Conservation (phyloP, 2,888 invertebrate genomes). For the Hesperia comma region DNA sequence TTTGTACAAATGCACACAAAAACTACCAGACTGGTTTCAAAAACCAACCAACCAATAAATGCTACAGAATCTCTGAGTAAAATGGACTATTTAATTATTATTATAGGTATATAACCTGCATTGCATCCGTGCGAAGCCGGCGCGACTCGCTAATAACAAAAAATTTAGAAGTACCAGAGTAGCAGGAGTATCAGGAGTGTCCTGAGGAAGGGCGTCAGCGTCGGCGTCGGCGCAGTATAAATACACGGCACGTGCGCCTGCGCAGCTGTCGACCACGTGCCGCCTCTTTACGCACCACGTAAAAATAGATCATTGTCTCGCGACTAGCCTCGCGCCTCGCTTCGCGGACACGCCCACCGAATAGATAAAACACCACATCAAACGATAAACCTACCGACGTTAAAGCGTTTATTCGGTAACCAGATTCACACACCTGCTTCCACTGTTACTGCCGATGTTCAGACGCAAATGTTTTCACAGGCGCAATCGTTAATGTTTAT, state of each 20-base stretch:
- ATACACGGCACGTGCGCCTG: constrained; percentile 78
- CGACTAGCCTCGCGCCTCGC: constrained; percentile 45
- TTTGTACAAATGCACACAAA: too few species aligned
- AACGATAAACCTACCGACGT: constrained; percentile 62
- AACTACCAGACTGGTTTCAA: too few species aligned
- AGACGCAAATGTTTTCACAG: constrained; percentile 45
- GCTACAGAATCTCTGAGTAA: too few species aligned
- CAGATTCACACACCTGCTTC: constrained; percentile 53
- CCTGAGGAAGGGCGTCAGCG: constrained; percentile 52
- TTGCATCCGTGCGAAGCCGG: too few species aligned
- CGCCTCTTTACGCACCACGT: constrained; percentile 70
- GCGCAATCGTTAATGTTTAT: constrained; percentile 37
- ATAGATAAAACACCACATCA: constrained; percentile 82
- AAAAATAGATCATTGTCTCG: constrained; percentile 82
- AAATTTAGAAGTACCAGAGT: constrained; percentile 6
- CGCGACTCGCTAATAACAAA: neutral
- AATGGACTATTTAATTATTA: too few species aligned
- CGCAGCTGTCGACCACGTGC: constrained; percentile 82
- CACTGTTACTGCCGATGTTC: constrained; percentile 33
- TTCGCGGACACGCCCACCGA: constrained; percentile 71
- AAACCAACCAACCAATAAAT: too few species aligned
- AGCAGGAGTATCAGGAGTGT: constrained; percentile 19
- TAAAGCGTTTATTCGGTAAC: constrained; percentile 70
- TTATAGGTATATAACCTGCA: too few species aligned
- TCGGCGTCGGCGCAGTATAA: constrained; percentile 69